phyloP scores from a whole-genome alignment of 2,113 vertebrate genomes.

The Mus spicilegus region DNA sequence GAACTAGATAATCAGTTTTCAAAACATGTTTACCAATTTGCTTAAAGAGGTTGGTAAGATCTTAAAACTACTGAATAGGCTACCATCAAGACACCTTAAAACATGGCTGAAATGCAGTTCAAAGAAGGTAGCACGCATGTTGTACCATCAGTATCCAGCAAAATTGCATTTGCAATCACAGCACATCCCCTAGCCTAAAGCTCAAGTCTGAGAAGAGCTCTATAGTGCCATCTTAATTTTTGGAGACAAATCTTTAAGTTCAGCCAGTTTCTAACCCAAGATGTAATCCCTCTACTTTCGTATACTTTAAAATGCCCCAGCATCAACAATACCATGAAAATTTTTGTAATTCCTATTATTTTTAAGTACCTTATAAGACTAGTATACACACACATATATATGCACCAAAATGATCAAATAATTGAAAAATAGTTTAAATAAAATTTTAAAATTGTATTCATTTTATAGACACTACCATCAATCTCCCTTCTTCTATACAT shows the following conservation, averaged over 20 bases:
- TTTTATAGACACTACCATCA: background rate
- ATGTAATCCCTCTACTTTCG: background rate
- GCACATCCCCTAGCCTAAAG: background rate
- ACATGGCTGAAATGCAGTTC: background rate
- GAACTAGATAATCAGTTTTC: background rate
- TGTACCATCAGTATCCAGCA: background rate
- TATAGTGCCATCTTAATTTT: background rate
- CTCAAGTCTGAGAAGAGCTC: background rate
- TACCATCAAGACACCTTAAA: background rate
- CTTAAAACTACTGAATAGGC: background rate
- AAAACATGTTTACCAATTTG: background rate
- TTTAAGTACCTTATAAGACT: slow-evolving; percentile 37
- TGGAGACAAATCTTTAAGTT: background rate
- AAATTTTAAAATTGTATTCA: slow-evolving; percentile 36
- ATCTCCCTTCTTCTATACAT: background rate
- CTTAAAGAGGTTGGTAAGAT: background rate
- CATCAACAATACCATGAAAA: background rate
- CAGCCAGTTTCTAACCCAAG: background rate
- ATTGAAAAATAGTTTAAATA: background rate
- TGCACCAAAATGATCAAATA: slow-evolving; percentile 41
- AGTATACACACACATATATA: background rate
- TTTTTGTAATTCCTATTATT: slow-evolving; percentile 10
- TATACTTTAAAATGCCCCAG: background rate
- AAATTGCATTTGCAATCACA: background rate
- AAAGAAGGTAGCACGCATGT: background rate